Conservation (phyloP, 2,888 invertebrate species). For the Galeruca laticollis region DNA sequence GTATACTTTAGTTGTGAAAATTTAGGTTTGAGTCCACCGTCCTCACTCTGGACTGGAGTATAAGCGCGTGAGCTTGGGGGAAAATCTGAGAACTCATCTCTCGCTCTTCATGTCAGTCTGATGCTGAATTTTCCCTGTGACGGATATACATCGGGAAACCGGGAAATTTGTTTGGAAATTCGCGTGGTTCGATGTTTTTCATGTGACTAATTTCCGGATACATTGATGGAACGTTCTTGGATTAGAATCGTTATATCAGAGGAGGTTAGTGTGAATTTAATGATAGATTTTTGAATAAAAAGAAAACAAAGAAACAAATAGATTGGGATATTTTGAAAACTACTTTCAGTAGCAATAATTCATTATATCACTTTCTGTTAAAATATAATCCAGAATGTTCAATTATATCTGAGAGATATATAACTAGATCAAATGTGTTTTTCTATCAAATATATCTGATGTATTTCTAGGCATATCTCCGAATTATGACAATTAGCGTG, state of each 20-base stretch:
- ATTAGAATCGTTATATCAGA: not conserved
- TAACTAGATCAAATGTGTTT: no score
- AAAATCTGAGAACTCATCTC: conserved; percentile 29
- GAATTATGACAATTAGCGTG: no score
- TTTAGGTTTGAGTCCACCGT: not conserved
- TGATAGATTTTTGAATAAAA: not conserved
- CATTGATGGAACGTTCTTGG: not conserved
- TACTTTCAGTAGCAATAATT: not conserved
- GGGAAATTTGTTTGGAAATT: conserved; percentile 2
- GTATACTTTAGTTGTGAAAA: not conserved
- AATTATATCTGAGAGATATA: no score
- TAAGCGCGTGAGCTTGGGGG: conserved; percentile 22
- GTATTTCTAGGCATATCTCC: no score
- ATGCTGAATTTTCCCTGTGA: conserved; percentile 18
- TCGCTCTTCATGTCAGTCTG: conserved; percentile 21
- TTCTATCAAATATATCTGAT: no score
- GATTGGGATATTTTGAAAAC: not conserved
- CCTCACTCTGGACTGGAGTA: conserved; percentile 2
- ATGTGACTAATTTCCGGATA: not conserved
- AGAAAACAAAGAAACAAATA: not conserved
- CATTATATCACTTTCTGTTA: not conserved
- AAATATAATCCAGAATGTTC: no score
- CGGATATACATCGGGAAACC: conserved; percentile 20
- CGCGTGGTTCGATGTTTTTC: conserved; percentile 1
- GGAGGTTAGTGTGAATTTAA: not conserved